Percentiles rank a stretch among this genome's conserved stretches.
Conservation (phyloP, 2,113 vertebrate species). For the Pelodiscus sinensis region DNA sequence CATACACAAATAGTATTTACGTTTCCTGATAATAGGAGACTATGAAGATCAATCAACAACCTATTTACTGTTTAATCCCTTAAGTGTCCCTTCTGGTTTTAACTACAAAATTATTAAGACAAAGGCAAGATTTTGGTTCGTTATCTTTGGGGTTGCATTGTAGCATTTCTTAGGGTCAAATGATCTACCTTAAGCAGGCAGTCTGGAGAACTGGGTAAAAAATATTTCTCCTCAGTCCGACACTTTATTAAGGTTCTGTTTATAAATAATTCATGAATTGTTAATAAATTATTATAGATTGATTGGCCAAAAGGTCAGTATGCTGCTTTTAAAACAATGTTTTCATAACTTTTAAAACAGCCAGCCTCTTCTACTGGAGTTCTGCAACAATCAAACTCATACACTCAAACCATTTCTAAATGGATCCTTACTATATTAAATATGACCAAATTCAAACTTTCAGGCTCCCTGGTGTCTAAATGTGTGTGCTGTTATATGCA, state of each 20-base stretch:
- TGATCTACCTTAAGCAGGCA: not conserved
- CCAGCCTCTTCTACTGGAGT: conserved; percentile 23
- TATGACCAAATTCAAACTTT: not conserved
- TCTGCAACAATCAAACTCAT: not conserved
- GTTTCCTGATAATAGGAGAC: not conserved
- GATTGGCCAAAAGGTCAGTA: not conserved
- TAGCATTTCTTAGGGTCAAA: not conserved
- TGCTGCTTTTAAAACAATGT: not conserved
- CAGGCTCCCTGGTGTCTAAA: not conserved
- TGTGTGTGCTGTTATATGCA: not conserved
- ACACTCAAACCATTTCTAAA: not conserved
- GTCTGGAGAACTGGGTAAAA: not conserved
- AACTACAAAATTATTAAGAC: not conserved
- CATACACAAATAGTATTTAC: not conserved
- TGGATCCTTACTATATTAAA: not conserved
- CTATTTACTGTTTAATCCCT: not conserved
- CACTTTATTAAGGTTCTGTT: not conserved
- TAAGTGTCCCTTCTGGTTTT: not conserved
- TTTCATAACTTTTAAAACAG: conserved; percentile 18
- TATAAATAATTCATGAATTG: not conserved
- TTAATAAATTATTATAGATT: not conserved
- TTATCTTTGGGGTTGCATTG: not conserved
- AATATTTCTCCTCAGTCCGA: conserved; percentile 1
- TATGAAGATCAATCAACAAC: not conserved
- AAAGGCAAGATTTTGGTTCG: not conserved